Evolutionary conservation across 2,888 invertebrate species (phyloP).

Genomic region (Sympetrum striolatum): DNA sequence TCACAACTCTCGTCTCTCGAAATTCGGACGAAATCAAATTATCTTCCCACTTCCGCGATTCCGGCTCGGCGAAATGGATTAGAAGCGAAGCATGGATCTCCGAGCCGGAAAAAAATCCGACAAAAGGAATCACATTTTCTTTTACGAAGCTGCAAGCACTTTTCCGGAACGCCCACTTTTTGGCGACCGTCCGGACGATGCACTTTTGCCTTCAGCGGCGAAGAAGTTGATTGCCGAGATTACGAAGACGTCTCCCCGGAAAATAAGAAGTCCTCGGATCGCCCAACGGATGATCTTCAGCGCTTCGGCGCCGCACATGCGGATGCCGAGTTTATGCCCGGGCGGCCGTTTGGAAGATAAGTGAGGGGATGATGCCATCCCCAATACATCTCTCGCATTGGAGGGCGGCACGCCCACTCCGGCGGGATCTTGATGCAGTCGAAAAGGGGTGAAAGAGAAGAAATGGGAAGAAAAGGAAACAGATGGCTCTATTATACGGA

Average conservation of each 20-base stretch:
- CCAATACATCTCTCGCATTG: background rate
- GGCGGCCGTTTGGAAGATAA: background rate
- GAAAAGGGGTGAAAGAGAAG: background rate
- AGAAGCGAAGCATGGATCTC: background rate
- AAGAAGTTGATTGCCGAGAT: background rate
- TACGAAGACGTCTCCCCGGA: background rate
- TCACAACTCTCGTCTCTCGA: too few relatives aligned
- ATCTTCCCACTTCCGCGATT: background rate
- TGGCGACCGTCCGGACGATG: background rate
- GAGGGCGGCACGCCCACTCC: background rate
- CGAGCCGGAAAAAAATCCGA: background rate
- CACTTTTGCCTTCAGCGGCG: background rate
- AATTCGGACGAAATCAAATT: too few relatives aligned
- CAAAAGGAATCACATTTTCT: background rate
- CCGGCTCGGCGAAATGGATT: background rate
- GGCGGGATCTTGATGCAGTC: background rate
- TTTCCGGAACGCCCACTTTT: background rate
- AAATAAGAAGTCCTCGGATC: background rate
- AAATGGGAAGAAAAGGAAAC: background rate
- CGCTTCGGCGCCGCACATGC: background rate
- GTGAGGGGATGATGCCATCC: background rate
- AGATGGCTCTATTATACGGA: slow-evolving; percentile 30
- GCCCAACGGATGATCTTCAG: background rate
- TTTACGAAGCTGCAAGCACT: background rate
- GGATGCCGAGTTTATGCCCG: background rate